Evolutionary conservation across 2,888 invertebrate species (phyloP).

Genomic region (Anaspis maculata): DNA sequence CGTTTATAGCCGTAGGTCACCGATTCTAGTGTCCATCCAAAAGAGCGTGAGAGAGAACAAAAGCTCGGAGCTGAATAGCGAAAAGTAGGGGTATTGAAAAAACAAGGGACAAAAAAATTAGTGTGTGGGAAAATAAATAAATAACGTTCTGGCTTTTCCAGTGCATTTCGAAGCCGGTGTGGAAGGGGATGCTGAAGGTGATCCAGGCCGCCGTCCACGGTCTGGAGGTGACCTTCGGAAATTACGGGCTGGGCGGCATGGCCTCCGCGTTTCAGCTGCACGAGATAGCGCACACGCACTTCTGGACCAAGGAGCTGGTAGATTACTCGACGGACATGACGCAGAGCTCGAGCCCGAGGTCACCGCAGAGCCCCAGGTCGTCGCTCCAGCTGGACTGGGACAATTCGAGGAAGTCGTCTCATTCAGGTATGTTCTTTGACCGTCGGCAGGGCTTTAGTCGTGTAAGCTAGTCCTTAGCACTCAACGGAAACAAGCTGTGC

Average conservation of each 20-base stretch:
- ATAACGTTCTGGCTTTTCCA: too few species aligned
- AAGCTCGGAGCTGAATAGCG: too few species aligned
- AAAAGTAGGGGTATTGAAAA: too few species aligned
- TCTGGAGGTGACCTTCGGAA: slow-evolving; percentile 82
- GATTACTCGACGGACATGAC: slow-evolving; percentile 47
- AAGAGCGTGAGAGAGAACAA: too few species aligned
- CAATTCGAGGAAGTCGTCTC: slow-evolving; percentile 57
- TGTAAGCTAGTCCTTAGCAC: too few species aligned
- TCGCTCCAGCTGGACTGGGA: slow-evolving; percentile 48
- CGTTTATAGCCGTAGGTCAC: too few species aligned
- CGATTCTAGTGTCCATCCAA: too few species aligned
- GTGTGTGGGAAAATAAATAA: too few species aligned
- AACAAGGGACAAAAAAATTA: too few species aligned
- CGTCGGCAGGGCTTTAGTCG: too few species aligned
- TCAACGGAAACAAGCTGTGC: too few species aligned
- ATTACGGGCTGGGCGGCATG: slow-evolving; percentile 94
- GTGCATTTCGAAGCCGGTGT: slow-evolving; percentile 84
- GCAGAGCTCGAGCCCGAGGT: slow-evolving; percentile 54
- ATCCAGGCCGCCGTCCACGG: slow-evolving; percentile 85
- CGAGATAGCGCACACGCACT: slow-evolving; percentile 98
- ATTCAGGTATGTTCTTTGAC: slow-evolving; percentile 55
- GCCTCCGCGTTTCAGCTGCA: slow-evolving; percentile 94
- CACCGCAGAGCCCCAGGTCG: slow-evolving; percentile 53
- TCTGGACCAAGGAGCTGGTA: slow-evolving; percentile 81
- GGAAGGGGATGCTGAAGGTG: slow-evolving; percentile 95